These are phyloP conservation scores for Dolichoris vasculosae DNA, from an alignment of 1,140 invertebrate species.

Conservation along the genomic window DNA sequence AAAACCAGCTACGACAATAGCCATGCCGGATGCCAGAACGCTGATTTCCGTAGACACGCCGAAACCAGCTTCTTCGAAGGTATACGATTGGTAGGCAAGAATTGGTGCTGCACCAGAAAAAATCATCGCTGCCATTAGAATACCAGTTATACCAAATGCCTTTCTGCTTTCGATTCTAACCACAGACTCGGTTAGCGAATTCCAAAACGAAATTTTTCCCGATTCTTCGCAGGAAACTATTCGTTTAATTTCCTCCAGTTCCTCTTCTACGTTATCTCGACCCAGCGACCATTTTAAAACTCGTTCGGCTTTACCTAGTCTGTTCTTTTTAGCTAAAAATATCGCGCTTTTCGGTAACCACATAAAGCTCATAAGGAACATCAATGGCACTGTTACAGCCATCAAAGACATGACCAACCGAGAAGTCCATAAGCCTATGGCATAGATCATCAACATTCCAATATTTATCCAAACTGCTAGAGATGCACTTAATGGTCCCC, in stretches of 20 bases:
- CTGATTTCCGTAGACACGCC: constrained; percentile 78
- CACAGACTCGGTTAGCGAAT: constrained; percentile 74
- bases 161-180: constrained; percentile 77
- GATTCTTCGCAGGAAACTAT: constrained; percentile 76
- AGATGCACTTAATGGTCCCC: constrained; percentile 77
- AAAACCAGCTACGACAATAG: constrained; percentile 85
- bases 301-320: constrained; percentile 73
- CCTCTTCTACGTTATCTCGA: constrained; percentile 73
- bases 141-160: constrained; percentile 83
- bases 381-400: constrained; percentile 69
- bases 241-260: constrained; percentile 78
- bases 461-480: constrained; percentile 77
- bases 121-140: constrained; percentile 87
- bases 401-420: constrained; percentile 70
- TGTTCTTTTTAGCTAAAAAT: constrained; percentile 68
- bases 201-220: constrained; percentile 61
- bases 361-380: constrained; percentile 72
- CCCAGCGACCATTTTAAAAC: constrained; percentile 80
- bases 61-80: constrained; percentile 84
- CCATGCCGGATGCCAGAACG: constrained; percentile 86
- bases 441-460: constrained; percentile 77
- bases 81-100: constrained; percentile 87
- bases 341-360: constrained; percentile 75
- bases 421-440: constrained; percentile 69
- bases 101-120: constrained; percentile 88